Conservation (phyloP, 2,113 vertebrate genomes). For the Hylia prasina region DNA sequence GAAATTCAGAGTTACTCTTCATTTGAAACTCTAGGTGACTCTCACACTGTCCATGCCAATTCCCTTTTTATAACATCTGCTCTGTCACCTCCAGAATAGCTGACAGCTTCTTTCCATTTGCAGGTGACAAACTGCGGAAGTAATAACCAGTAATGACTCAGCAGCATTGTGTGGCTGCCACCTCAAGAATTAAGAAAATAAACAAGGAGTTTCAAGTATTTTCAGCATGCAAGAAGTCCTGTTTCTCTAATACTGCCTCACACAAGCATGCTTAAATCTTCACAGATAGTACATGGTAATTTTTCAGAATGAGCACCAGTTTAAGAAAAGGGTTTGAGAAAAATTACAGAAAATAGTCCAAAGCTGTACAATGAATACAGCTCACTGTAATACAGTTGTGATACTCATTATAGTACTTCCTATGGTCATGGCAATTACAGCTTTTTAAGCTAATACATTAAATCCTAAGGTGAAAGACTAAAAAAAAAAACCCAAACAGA, state of each 20-base stretch:
- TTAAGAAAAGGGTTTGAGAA: not conserved
- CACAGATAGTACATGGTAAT: not conserved
- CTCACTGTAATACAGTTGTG: no score
- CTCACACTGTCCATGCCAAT: accelerated
- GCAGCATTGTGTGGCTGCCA: not conserved
- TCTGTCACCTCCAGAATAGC: not conserved
- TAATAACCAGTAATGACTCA: not conserved
- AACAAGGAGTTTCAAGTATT: not conserved
- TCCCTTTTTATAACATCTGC: not conserved
- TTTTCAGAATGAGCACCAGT: not conserved
- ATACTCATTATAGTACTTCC: not conserved
- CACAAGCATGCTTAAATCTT: not conserved
- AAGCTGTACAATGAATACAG: not conserved
- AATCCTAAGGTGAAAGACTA: not conserved
- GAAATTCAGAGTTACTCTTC: not conserved
- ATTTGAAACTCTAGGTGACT: not conserved
- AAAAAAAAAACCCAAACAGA: not conserved
- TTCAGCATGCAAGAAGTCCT: not conserved
- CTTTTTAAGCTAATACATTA: not conserved
- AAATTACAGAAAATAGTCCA: not conserved
- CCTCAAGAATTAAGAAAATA: not conserved
- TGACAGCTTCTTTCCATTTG: not conserved
- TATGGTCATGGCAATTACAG: not conserved
- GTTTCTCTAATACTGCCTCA: not conserved
- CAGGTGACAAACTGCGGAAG: not conserved